A percentile compares a stretch with the other conserved stretches of the same genome.
Conservation (phyloP, 30 jellyfish, hydroid and myxozoan species). For the Clytia hemisphaerica region DNA sequence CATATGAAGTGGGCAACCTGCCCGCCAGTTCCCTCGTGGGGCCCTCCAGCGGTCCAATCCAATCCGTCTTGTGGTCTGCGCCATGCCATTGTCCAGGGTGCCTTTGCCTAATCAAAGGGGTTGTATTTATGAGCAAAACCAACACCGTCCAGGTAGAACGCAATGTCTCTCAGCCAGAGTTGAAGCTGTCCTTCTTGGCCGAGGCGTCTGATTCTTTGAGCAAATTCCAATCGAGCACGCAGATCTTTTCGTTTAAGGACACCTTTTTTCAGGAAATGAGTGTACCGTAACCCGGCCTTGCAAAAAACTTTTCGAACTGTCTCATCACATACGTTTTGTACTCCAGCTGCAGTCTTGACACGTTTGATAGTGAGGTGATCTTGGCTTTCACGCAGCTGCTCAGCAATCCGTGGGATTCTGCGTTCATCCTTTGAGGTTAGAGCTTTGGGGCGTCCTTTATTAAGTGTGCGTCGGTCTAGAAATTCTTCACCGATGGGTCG, state of each 20-base stretch:
- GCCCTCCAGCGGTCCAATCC: slow-evolving; percentile 28
- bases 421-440: slow-evolving; percentile 13
- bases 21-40: slow-evolving; percentile 36
- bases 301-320: slow-evolving; percentile 16
- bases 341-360: slow-evolving; percentile 23
- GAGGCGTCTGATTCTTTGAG: slow-evolving; percentile 14
- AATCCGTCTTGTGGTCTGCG: slow-evolving; percentile 33
- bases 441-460: slow-evolving; percentile 25
- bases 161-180: slow-evolving; percentile 23
- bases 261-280: slow-evolving; percentile 26
- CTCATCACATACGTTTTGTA: slow-evolving; percentile 25
- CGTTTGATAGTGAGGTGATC: slow-evolving; percentile 19
- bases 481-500: slow-evolving; percentile 5
- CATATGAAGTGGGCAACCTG: neutral
- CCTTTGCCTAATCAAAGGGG: slow-evolving; percentile 36
- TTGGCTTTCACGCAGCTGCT: slow-evolving; percentile 5
- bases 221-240: neutral
- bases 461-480: neutral
- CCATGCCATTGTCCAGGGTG: slow-evolving; percentile 43
- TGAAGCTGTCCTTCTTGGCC: neutral
- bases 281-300: slow-evolving; percentile 3
- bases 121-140: too few relatives aligned
- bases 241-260: slow-evolving; percentile 5
- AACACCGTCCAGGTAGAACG: slow-evolving; percentile 42
- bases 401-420: slow-evolving; percentile 5